Base-by-base conservation (phyloP, 2,113 vertebrate species). In the Mustela lutreola region DNA sequence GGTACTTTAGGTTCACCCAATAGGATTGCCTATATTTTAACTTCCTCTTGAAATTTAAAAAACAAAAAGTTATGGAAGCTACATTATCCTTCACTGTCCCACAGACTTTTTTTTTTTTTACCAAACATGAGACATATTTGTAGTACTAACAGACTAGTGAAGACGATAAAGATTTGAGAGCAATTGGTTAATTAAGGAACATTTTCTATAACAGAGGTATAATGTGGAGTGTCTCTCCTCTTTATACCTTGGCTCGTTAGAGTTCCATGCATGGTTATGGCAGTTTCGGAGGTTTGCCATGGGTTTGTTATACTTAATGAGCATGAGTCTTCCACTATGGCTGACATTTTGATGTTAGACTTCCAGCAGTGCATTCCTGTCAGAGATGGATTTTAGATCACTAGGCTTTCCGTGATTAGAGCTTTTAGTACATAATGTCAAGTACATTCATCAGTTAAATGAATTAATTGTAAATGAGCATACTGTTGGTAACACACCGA, bases 301-400 rank as follows among this genome's bases (percentile, higher is more conserved):
- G 89, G 84, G 73, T 97, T 97, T 98, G 94, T 98, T 98, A 42
- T 3, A 78, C 36, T 96, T 98, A 98, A 98, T 91, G 80, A 95
- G 82, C 70, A 16, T 95, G 79, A 78, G 81, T 97, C 11, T 71
- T 97, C 84, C 84, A 81, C 62, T 11, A 90, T 97, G 95, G 97
- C 98, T 99, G 98, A 97, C 97, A 98, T 98, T 98, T 98, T 98
- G 96, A 98, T 97, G 97, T 97, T 94, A 97, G 98, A 95, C 95
- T 98, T 98, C 98, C 97, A 98, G 92, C 98, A 96, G 98, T 98
- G 98, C 98, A 98, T 95, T 98, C 97, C 97, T 98, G 95, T 98
- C 93, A 98, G 91, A 97, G 76, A 97, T 97, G 91, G 58, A 89
- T 89, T 98, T 98, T 96, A 98, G 97, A 98, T 98, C 98, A 97